phyloP scores from a whole-genome alignment of 2,888 invertebrate species.

The Spodoptera exigua region DNA sequence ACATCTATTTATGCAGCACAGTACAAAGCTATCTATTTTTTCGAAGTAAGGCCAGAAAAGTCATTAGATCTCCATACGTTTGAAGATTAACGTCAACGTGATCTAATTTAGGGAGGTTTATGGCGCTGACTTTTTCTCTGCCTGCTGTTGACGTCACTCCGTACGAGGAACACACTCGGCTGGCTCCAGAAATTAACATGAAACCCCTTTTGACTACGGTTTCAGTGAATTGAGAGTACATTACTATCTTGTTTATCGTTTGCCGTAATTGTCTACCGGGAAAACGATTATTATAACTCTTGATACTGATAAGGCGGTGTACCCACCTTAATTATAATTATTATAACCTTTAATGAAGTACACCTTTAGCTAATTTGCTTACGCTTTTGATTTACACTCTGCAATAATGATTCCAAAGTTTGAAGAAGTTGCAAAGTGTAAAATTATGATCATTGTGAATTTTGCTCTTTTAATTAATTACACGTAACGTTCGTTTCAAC shows the following conservation, averaged over 20 bases:
- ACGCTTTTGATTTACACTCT: slow-evolving; percentile 8
- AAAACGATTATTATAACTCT: slow-evolving; percentile 44
- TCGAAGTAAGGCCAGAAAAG: slow-evolving; percentile 43
- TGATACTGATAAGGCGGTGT: slow-evolving; percentile 29
- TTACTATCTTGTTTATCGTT: slow-evolving; percentile 32
- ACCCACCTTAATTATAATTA: slow-evolving; percentile 30
- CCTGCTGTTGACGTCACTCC: slow-evolving; percentile 14
- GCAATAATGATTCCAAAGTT: too few relatives aligned
- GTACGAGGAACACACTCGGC: slow-evolving; percentile 6
- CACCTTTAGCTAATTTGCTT: slow-evolving; percentile 29
- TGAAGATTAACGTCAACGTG: slow-evolving; percentile 47
- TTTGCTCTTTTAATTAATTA: too few relatives aligned
- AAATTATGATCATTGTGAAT: too few relatives aligned
- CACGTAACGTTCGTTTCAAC: too few relatives aligned
- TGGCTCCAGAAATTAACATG: slow-evolving; percentile 28
- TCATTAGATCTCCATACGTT: slow-evolving; percentile 43
- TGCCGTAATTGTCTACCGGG: slow-evolving; percentile 28
- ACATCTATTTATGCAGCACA: too few relatives aligned
- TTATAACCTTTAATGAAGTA: slow-evolving; percentile 34
- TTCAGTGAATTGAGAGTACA: slow-evolving; percentile 22
- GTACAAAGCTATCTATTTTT: slow-evolving; percentile 36
- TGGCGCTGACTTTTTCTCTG: slow-evolving; percentile 27
- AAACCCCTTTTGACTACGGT: slow-evolving; percentile 12
- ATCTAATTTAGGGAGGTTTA: slow-evolving; percentile 41
- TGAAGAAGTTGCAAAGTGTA: too few relatives aligned